Conservation (phyloP, 2,113 vertebrate species). For the Ptilonorhynchus violaceus region DNA sequence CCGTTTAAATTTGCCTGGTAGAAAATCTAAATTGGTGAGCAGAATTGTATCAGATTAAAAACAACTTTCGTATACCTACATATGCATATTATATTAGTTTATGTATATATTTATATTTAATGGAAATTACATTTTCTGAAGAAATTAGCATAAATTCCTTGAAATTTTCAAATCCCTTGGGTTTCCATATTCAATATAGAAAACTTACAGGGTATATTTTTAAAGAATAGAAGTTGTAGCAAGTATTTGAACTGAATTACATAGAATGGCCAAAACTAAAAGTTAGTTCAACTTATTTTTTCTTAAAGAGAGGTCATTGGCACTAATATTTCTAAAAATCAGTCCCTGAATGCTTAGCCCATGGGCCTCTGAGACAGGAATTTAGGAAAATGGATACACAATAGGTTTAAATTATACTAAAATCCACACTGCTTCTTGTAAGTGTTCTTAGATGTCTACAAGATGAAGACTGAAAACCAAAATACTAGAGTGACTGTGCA, state of each 20-base stretch:
- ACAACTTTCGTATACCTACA: background rate
- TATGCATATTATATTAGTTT: background rate
- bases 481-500: background rate
- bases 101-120: background rate
- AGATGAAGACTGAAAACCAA: background rate
- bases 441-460: background rate
- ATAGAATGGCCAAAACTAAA: background rate
- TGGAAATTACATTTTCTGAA: background rate
- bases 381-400: background rate
- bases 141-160: background rate
- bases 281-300: background rate
- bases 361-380: background rate
- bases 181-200: background rate
- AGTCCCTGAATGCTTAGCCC: background rate
- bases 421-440: background rate
- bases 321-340: background rate
- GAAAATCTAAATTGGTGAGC: background rate
- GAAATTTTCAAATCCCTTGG: background rate
- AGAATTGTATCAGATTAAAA: background rate
- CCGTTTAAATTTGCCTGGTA: background rate
- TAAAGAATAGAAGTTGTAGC: background rate
- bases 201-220: background rate
- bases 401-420: background rate
- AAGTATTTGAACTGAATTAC: background rate
- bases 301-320: background rate